These are phyloP conservation scores for Ovis canadensis DNA, from an alignment of 2,113 vertebrate genomes.

Conservation along the genomic window DNA sequence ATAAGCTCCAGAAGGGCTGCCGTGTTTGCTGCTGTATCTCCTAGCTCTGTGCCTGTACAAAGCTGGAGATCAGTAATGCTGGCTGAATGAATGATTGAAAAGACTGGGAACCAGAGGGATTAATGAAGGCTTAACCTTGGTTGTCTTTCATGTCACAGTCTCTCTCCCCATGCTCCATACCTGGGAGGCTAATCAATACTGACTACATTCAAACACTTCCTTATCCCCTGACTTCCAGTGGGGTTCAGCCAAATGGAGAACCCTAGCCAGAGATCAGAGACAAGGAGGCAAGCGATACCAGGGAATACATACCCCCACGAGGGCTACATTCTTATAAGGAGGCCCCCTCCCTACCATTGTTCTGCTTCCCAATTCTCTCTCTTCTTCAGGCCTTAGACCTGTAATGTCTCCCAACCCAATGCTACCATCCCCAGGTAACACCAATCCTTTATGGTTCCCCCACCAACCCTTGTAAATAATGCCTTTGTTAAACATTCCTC, in stretches of 20 bases:
- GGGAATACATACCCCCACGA: not conserved
- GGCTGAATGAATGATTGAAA: not conserved
- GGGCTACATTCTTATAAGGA: not conserved
- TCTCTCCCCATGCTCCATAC: not conserved
- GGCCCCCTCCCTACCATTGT: not conserved
- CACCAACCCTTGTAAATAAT: not conserved
- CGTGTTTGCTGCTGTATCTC: not conserved
- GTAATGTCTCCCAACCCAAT: not conserved
- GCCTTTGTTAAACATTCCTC: slow-evolving; percentile 6
- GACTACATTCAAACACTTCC: not conserved
- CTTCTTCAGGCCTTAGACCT: not conserved
- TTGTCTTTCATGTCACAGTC: not conserved
- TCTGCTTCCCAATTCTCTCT: not conserved
- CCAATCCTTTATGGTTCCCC: not conserved
- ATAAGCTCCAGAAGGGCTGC: not conserved
- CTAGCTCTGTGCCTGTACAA: not conserved
- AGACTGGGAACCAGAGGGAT: not conserved
- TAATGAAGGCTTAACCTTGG: not conserved
- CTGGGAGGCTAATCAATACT: not conserved
- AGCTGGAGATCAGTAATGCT: not conserved
- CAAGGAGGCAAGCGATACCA: not conserved
- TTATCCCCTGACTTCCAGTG: not conserved
- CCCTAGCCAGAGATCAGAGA: not conserved
- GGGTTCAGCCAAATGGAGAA: not conserved
- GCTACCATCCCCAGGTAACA: not conserved